Evolutionary conservation across 2,113 vertebrate genomes (phyloP), one percentile per base, ranked within the genome.

Genomic region (Anoura caudifer): DNA sequence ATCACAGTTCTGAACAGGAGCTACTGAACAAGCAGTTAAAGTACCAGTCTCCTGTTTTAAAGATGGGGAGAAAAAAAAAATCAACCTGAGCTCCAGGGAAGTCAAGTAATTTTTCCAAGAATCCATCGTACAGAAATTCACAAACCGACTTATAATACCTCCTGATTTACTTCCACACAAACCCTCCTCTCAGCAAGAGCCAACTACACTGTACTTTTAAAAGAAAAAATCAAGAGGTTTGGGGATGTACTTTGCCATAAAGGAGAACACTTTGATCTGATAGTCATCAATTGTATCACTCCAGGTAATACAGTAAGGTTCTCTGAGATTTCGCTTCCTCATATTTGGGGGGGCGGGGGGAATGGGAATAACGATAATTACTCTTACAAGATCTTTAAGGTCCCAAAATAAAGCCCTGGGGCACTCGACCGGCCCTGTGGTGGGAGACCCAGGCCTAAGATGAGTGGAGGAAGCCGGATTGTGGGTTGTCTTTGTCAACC

Each of bases 91-190:
- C 75, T 63, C 19, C 10, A 90, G 13, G 56, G n/a, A 87, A 83
- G 70, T 77, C 87, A 83, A 76, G 13, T 56, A 5, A 31, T 47
- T 77, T 81, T 28, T 28, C 59, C 59, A 61, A 61, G 26, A 61
- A 61, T 20, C n/a, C 81, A n/a, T 38, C 26, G 72, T 84, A 77
- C 16, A 80, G 24, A 94, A 93, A 94, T 89, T 81, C 59, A 36
- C 59, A 73, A 90, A 36, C 61, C 36, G 12, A 76, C 8, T 54
- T 80, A n/a, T 5, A 73, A 76, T 43, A 41, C 69, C 83, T 88
- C 72, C 45, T 63, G 73, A 72, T 87, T 93, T 86, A 89, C 36
- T 65, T 95, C n/a, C 87, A 91, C 70, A 83, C 20, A 73, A 75
- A 15, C 26, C 17, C 50, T 33, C 31, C 70, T 54, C 45, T 52